A percentile compares a stretch with the other conserved stretches of the same genome.
Conservation (phyloP, 2,888 invertebrate genomes). For the Mythimna loreyi region DNA sequence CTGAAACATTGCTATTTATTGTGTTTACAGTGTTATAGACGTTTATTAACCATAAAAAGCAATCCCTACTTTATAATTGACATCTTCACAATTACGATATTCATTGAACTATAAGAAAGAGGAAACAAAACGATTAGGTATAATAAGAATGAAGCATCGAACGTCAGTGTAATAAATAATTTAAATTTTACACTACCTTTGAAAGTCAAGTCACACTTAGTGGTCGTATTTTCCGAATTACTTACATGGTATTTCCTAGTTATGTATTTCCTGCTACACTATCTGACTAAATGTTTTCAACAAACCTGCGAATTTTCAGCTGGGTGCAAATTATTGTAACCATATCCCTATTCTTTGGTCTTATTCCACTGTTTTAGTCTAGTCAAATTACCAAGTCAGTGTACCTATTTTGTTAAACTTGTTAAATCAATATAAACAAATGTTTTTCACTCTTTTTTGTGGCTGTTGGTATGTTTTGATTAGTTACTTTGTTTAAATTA, state of each 20-base stretch:
- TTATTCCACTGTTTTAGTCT: no score
- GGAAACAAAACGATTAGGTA: neutral
- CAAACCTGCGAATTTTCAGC: no score
- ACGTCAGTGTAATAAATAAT: neutral
- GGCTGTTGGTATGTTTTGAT: neutral
- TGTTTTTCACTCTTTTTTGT: no score
- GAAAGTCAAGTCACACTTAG: slow-evolving; percentile 7
- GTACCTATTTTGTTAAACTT: neutral
- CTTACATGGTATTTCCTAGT: slow-evolving; percentile 5
- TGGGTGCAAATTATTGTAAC: no score
- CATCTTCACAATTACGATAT: slow-evolving; percentile 19
- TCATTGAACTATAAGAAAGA: slow-evolving; percentile 1
- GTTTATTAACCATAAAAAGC: slow-evolving; percentile 9
- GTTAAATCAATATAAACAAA: neutral
- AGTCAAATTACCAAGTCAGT: no score
- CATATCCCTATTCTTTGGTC: no score
- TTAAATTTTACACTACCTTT: neutral
- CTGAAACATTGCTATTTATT: slow-evolving; percentile 31
- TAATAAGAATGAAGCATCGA: slow-evolving; percentile 3
- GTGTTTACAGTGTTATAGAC: slow-evolving; percentile 21
- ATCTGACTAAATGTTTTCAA: neutral
- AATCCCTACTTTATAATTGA: slow-evolving; percentile 13
- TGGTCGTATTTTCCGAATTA: slow-evolving; percentile 2
- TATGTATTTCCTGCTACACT: neutral
- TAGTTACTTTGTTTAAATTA: neutral